Evolutionary conservation across 35 echinoderm and acorn worm species (phyloP).

Genomic region (Apostichopus japonicus): DNA sequence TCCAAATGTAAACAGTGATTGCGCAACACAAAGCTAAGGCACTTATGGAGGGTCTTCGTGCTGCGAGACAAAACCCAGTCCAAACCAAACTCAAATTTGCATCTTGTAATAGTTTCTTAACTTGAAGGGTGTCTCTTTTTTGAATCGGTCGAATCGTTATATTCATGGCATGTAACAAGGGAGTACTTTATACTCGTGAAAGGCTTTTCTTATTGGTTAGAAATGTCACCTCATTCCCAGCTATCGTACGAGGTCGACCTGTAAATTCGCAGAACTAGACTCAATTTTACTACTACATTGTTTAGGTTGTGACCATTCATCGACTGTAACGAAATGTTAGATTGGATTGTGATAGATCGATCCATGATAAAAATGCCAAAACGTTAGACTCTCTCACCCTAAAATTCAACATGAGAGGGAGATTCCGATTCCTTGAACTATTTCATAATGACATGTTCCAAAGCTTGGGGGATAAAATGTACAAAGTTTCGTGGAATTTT

Average conservation of each 20-base stretch:
- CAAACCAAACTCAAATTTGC: conserved; percentile 45
- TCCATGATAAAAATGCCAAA: too few species aligned
- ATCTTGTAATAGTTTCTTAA: conserved; percentile 24
- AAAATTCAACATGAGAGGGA: too few species aligned
- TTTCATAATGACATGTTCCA: too few species aligned
- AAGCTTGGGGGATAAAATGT: too few species aligned
- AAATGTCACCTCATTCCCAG: background rate
- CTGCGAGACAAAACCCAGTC: conserved; percentile 41
- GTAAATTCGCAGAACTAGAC: too few species aligned
- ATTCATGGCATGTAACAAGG: conserved; percentile 23
- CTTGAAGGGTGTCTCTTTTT: conserved; percentile 8
- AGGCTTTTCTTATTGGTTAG: background rate
- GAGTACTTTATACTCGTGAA: background rate
- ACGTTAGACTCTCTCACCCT: too few species aligned
- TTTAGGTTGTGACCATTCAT: too few species aligned
- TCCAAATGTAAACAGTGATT: conserved; percentile 51
- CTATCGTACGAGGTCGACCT: background rate
- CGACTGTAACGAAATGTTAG: too few species aligned
- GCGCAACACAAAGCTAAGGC: conserved; percentile 47
- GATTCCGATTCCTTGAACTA: too few species aligned
- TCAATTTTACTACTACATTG: too few species aligned
- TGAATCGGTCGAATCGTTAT: conserved; percentile 32
- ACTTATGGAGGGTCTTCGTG: conserved; percentile 9
- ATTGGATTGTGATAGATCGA: too few species aligned
- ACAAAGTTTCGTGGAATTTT: too few species aligned